Conservation (phyloP, 2,797 vertebrate species). For the Pristis pectinata region DNA sequence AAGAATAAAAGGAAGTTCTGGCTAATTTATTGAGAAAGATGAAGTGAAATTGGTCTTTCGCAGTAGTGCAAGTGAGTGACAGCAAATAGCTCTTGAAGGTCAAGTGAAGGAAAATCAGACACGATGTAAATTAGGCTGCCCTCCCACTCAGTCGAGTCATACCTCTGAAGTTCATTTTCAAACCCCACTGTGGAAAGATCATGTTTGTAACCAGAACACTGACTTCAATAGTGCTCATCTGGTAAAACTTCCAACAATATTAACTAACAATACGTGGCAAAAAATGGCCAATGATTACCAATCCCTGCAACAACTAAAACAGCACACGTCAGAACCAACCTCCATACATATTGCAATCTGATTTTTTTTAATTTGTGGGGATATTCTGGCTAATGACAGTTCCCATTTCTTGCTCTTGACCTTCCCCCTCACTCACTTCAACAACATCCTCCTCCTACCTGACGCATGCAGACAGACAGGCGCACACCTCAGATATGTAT, state of each 20-base stretch:
- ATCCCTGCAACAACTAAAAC: too few relatives aligned
- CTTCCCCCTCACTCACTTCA: background rate
- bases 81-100: background rate
- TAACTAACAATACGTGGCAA: background rate
- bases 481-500: background rate
- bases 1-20: background rate
- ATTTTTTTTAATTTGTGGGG: too few relatives aligned
- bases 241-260: too few relatives aligned
- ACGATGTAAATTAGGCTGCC: background rate
- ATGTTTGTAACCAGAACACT: too few relatives aligned
- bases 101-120: background rate
- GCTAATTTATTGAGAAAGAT: background rate
- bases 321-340: too few relatives aligned
- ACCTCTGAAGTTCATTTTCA: background rate
- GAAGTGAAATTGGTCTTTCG: background rate
- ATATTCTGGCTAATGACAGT: too few relatives aligned
- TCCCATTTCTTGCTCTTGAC: background rate
- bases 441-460: background rate
- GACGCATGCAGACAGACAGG: background rate
- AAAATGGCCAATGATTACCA: background rate
- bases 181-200: background rate
- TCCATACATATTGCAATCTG: too few relatives aligned
- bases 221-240: too few relatives aligned
- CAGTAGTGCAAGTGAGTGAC: background rate
- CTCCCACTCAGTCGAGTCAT: background rate